phyloP scores from a whole-genome alignment of 1,140 invertebrate species.

The Drosophila takahashii region DNA sequence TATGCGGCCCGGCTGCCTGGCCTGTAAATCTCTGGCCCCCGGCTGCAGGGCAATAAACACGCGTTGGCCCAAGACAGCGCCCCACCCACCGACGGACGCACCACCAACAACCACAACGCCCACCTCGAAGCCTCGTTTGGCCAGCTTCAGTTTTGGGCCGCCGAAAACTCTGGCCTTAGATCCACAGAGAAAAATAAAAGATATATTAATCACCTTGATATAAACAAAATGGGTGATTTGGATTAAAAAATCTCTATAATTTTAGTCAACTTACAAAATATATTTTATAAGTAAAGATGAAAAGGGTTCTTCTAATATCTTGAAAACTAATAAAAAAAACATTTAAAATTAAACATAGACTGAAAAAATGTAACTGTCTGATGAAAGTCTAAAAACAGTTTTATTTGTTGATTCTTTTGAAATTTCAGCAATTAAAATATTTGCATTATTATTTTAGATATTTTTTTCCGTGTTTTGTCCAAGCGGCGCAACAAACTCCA shows the following conservation, averaged over 20 bases:
- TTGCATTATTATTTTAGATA: not conserved
- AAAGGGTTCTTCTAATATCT: too few relatives aligned
- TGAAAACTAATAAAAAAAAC: too few relatives aligned
- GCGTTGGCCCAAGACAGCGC: conserved; percentile 70
- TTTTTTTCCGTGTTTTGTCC: conserved; percentile 18
- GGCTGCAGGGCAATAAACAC: conserved; percentile 76
- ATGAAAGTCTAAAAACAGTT: too few relatives aligned
- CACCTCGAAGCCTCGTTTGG: conserved; percentile 47
- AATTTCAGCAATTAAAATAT: too few relatives aligned
- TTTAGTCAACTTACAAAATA: too few relatives aligned
- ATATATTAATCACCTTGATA: not conserved
- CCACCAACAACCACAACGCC: conserved; percentile 33
- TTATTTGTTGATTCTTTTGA: too few relatives aligned
- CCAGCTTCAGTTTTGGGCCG: conserved; percentile 64
- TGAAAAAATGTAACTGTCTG: too few relatives aligned
- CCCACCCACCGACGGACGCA: conserved; percentile 32
- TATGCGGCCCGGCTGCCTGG: conserved; percentile 59
- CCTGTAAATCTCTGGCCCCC: conserved; percentile 75
- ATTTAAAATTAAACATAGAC: too few relatives aligned
- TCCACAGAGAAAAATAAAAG: conserved; percentile 5
- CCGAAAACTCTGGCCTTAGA: conserved; percentile 64
- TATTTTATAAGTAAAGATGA: too few relatives aligned
- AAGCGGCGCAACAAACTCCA: conserved; percentile 46
- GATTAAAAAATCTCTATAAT: too few relatives aligned
- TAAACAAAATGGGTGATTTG: too few relatives aligned